Base-by-base conservation (phyloP, 2,888 invertebrate species). In the Diadromus collaris region DNA sequence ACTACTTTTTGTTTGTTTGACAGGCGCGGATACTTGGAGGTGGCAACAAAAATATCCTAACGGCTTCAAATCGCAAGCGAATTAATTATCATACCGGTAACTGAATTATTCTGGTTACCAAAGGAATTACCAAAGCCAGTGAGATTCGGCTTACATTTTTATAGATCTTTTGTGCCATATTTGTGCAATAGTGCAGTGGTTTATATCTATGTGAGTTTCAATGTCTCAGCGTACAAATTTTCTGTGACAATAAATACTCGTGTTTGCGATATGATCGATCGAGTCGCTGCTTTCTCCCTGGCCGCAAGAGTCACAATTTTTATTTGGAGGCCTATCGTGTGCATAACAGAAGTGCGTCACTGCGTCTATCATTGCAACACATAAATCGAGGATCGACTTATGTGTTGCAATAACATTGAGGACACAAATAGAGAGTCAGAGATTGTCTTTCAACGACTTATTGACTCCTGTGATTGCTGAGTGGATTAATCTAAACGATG, bases 31-130 rank as follows among this genome's bases (percentile, higher is more conserved):
- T 88, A 94, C 96, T 0, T 98, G 97, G 97, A 93, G 93, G 69
- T 98, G 97, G 97, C 97, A 98, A 90, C 94, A 94, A 67, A 92
- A 92, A 69, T 96, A 98, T 91, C 97, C 97, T 1, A 93, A 95
- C 79, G 97, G 97, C 0, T 97, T 89, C 58, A 89, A 82, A 68
- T 56, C 77, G 19, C 29, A 63, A 54, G 51, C 38, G 29, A 73
- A 54, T 65, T 73, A 64, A 6, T 21, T 19, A 58, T 6, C n/a
- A 19, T 29, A 38, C 2, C 10, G 10, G 10, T 56, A n/a, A 56
- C 19, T 71, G 6, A 27, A 71, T 44, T 41, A 24, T 70, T 63
- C 6, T 41, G 34, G 6, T 46, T 67, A 75, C 68, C 76, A 69
- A 79, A 76, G 72, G 44, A 65, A 29, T 48, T 29, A 21, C 60